phyloP scores from a whole-genome alignment of 2,888 invertebrate genomes.

The Agonopterix subpropinquella region DNA sequence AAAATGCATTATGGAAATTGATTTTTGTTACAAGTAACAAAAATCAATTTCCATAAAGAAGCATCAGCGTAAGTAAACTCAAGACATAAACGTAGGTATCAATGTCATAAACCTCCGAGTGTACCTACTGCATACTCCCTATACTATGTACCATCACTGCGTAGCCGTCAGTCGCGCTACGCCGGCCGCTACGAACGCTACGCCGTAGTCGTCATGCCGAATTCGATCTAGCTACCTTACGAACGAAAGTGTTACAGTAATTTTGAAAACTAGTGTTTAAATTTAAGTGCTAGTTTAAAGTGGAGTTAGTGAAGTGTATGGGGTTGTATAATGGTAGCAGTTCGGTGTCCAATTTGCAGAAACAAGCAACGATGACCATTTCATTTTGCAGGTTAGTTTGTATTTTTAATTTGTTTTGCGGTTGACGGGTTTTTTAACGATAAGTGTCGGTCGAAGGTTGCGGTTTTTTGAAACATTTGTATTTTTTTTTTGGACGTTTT shows the following conservation, averaged over 20 bases:
- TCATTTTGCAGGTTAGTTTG: slow-evolving; percentile 62
- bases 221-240: slow-evolving; percentile 3
- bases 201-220: slow-evolving; percentile 30
- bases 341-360: slow-evolving; percentile 41
- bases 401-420: slow-evolving; percentile 51
- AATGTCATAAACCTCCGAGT: background rate
- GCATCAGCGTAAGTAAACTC: too few relatives aligned
- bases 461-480: too few relatives aligned
- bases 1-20: too few relatives aligned
- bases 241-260: slow-evolving; percentile 8
- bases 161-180: slow-evolving; percentile 46
- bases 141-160: background rate
- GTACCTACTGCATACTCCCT: background rate
- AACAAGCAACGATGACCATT: slow-evolving; percentile 57
- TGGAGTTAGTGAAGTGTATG: slow-evolving; percentile 34
- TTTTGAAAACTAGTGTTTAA: slow-evolving; percentile 1
- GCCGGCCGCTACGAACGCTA: slow-evolving; percentile 45
- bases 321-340: slow-evolving; percentile 34
- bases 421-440: slow-evolving; percentile 18
- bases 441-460: background rate
- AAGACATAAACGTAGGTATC: too few relatives aligned
- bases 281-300: slow-evolving; percentile 22
- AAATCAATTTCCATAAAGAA: too few relatives aligned
- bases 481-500: too few relatives aligned
- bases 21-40: too few relatives aligned